Evolutionary conservation across 2,797 vertebrate genomes (phyloP).

Genomic region (Chaenodraco wilsoni): DNA sequence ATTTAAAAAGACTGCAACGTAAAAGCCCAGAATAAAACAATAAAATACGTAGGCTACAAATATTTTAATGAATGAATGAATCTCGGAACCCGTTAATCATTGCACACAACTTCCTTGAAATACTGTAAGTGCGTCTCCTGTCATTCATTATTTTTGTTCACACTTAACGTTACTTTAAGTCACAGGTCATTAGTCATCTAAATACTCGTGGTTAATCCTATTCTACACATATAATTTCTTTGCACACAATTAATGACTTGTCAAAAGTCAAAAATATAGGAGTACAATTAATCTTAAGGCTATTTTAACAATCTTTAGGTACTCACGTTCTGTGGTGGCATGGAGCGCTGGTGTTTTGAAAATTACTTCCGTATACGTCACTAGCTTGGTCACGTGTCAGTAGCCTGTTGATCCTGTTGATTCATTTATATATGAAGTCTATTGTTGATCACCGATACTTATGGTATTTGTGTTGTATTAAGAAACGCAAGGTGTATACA

Average conservation of each 20-base stretch:
- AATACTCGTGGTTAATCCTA: not conserved
- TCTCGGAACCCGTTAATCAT: not conserved
- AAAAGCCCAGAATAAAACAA: not conserved
- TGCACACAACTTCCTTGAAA: not conserved
- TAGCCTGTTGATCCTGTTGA: conserved; percentile 23
- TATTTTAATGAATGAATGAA: not conserved
- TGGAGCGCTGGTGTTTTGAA: conserved; percentile 9
- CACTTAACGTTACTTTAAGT: not conserved
- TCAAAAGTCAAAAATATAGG: not conserved
- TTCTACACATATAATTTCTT: not conserved
- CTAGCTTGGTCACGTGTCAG: conserved; percentile 34
- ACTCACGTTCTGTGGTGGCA: conserved; percentile 46
- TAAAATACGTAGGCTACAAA: not conserved
- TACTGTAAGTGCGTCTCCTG: not conserved
- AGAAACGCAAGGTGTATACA: not conserved
- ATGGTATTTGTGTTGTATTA: not conserved
- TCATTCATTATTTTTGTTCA: not conserved
- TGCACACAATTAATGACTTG: not conserved
- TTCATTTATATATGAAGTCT: no score
- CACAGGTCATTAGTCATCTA: not conserved
- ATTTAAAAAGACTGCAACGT: not conserved
- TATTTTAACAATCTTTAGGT: not conserved
- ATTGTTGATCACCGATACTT: not conserved
- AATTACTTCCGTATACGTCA: conserved; percentile 70
- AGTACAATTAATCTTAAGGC: not conserved